Base-by-base conservation (phyloP, 2,888 invertebrate genomes). In the Platerodrilus igneus region DNA sequence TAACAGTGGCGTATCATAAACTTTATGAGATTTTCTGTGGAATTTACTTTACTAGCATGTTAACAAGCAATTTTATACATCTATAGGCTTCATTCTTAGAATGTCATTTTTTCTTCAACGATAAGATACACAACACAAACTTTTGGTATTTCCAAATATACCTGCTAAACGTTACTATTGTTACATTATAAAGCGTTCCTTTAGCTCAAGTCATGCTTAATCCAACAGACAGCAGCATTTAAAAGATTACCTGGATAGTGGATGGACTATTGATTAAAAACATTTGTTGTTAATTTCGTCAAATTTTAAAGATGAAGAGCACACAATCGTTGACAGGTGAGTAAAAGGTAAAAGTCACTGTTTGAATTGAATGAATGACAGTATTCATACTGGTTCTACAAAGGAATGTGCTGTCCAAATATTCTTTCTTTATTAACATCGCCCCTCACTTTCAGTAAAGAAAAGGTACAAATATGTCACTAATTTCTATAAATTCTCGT, bases 261-360 rank as follows among this genome's bases (percentile, higher is more conserved):
- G 58, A 58, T 52, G 54, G 55, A 33, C 58, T 59, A 61, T 58
- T 63, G 63, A 64, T 64, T 63, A 64, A 63, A 62, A 61, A 63
- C 63, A 63, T 64, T 64, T 63, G 63, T 61, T 57, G 53, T 62
- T 63, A 63, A 63, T 62, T 63, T 63, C 58, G 59, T 57, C 53
- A 60, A 60, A 61, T 62, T 62, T 56, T 54, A 51, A n/a, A n/a
- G 16, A 50, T 45, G 52, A 48, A 46, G 40, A 42, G 39, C 33
- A 38, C 44, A 60, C 55, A 59, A 38, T 38, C 21, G 38, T 25
- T 25, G 26, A 31, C 58, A 57, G 40, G 44, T 26, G 19, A n/a
- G 23, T 56, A 55, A 58, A 60, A 58, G 55, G 52, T 44, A 46
- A n/a, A 55, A 61, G 61, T 61, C 58, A 58, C 42, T 55, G 53